Conservation (phyloP, 2,113 vertebrate genomes). For the Malurus alboscapulatus region DNA sequence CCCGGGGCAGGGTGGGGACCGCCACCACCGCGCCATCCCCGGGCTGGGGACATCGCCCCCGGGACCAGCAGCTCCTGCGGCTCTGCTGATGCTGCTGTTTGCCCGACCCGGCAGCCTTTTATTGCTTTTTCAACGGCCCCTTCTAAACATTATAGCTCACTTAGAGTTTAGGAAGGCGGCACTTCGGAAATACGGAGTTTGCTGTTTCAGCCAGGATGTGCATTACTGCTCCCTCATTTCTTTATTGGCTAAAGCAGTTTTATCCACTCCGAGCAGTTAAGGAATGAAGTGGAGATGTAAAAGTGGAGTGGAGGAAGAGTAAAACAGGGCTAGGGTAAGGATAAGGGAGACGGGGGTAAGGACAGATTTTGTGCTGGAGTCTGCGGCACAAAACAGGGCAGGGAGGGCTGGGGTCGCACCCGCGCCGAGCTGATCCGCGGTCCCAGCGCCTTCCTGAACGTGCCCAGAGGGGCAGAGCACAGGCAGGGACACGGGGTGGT, state of each 20-base stretch:
- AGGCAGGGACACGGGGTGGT: accelerated
- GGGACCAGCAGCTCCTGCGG: neutral
- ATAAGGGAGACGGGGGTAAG: neutral
- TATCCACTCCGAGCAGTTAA: neutral
- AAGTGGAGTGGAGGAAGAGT: accelerated
- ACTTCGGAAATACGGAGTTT: neutral
- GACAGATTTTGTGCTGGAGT: accelerated
- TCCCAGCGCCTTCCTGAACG: accelerated
- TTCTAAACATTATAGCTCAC: constrained; percentile 52
- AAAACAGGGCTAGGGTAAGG: neutral
- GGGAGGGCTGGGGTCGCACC: neutral
- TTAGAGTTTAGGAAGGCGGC: constrained; percentile 25
- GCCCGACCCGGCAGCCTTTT: constrained; percentile 44
- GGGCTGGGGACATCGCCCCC: neutral
- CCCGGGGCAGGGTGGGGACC: accelerated
- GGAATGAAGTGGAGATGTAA: neutral
- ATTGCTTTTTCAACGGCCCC: constrained; percentile 19
- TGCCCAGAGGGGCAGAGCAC: neutral
- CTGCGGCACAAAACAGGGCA: neutral
- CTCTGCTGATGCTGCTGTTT: constrained; percentile 10
- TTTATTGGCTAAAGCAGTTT: neutral
- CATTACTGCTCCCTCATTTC: neutral
- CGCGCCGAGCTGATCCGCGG: accelerated
- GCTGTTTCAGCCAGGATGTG: neutral
- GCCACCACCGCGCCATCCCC: neutral